Percentiles rank a stretch among this genome's conserved stretches.
Conservation (phyloP, 2,888 invertebrate genomes). For the Xestia ashworthii region DNA sequence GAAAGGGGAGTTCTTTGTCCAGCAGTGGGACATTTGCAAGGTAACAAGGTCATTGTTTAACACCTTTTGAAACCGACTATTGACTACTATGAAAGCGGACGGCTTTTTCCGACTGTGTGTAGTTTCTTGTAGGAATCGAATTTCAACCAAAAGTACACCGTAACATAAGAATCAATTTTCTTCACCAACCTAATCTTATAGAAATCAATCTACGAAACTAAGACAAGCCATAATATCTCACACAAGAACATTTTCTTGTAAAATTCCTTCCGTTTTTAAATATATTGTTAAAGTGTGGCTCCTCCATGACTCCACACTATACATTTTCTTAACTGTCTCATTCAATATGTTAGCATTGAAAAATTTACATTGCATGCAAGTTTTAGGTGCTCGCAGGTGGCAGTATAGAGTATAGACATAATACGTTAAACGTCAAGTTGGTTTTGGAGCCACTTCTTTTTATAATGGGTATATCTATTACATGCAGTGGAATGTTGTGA, state of each 20-base stretch:
- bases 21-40: background rate
- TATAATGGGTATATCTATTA: conserved; percentile 50
- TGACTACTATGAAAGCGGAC: background rate
- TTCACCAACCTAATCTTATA: background rate
- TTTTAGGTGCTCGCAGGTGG: conserved; percentile 49
- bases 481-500: conserved; percentile 16
- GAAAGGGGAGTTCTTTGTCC: background rate
- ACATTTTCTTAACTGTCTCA: conserved; percentile 59
- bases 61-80: background rate
- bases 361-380: conserved; percentile 57
- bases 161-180: background rate
- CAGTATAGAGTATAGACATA: conserved; percentile 35
- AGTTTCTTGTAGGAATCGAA: background rate
- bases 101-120: background rate
- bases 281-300: conserved; percentile 36
- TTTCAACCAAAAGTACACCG: background rate
- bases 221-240: background rate
- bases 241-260: conserved; percentile 21
- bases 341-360: conserved; percentile 63
- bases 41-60: background rate
- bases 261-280: conserved; percentile 34
- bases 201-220: background rate
- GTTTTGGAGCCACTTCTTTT: conserved; percentile 35
- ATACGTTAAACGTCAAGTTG: conserved; percentile 56
- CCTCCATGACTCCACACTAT: conserved; percentile 49